Percentiles rank a stretch among this genome's conserved stretches.
phyloP scores from a whole-genome alignment of 2,797 vertebrate genomes.

The Emys orbicularis region DNA sequence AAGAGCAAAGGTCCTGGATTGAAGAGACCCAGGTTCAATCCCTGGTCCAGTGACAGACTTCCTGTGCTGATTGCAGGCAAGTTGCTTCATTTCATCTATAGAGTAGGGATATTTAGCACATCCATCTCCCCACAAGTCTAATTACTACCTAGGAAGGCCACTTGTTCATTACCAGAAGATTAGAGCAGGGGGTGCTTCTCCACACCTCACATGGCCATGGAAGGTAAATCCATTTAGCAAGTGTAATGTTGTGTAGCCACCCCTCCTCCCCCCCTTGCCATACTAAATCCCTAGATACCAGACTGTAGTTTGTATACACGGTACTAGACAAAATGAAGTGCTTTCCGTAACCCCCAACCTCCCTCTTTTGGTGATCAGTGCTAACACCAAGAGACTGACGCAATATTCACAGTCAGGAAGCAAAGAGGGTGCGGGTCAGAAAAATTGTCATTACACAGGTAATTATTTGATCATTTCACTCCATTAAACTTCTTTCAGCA shows the following conservation, averaged over 20 bases:
- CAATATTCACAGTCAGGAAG: not conserved
- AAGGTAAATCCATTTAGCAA: not conserved
- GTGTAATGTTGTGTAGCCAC: not conserved
- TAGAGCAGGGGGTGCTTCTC: not conserved
- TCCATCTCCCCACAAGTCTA: not conserved
- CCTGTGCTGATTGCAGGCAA: not conserved
- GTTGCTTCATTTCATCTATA: not conserved
- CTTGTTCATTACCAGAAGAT: not conserved
- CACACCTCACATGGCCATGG: not conserved
- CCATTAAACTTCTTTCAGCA: slow-evolving; percentile 54
- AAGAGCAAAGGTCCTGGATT: not conserved
- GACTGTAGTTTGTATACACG: too few relatives aligned
- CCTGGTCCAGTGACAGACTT: not conserved
- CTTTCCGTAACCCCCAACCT: too few relatives aligned
- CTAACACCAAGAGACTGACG: not conserved
- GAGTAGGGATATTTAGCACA: not conserved
- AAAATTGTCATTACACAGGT: slow-evolving; percentile 28
- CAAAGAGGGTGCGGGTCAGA: not conserved
- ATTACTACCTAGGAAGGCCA: not conserved
- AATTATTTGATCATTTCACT: slow-evolving; percentile 63
- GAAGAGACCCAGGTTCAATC: not conserved
- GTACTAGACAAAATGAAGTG: not conserved
- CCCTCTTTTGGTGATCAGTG: not conserved
- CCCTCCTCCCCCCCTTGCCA: not conserved
- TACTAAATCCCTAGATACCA: not conserved